Evolutionary conservation across 2,888 invertebrate species (phyloP).

Genomic region (Caenorhabditis auriculariae): DNA sequence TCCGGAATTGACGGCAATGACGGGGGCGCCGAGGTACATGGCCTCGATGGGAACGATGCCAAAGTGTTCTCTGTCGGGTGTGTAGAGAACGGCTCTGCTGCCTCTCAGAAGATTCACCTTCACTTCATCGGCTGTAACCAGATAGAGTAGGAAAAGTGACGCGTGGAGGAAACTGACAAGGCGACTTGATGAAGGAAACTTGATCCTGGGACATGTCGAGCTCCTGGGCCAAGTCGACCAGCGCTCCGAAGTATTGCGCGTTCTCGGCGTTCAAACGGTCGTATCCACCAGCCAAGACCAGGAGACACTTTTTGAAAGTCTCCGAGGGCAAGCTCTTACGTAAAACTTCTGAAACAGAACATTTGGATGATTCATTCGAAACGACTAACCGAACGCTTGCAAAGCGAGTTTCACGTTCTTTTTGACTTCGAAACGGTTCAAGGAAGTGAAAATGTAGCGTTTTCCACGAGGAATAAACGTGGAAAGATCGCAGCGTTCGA

Average conservation of each 20-base stretch:
- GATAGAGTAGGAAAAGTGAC: constrained; percentile 4
- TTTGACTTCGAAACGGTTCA: constrained; percentile 95
- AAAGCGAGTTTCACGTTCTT: constrained; percentile 89
- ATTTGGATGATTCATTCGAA: neutral
- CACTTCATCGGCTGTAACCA: constrained; percentile 72
- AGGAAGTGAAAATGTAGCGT: constrained; percentile 80
- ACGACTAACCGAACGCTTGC: constrained; percentile 73
- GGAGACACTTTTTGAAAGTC: constrained; percentile 69
- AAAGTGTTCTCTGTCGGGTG: constrained; percentile 95
- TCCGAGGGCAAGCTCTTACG: constrained; percentile 16
- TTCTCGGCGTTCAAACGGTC: constrained; percentile 86
- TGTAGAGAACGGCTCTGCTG: constrained; percentile 84
- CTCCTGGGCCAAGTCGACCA: constrained; percentile 73
- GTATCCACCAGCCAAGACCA: constrained; percentile 94
- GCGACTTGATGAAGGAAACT: constrained; percentile 63
- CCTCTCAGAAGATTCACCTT: constrained; percentile 81
- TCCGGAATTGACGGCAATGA: constrained; percentile 90
- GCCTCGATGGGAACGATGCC: constrained; percentile 98
- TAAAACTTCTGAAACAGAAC: constrained; percentile 40
- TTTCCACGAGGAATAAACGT: no score
- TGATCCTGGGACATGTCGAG: constrained; percentile 62
- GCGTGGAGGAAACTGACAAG: constrained; percentile 32
- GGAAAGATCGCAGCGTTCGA: constrained; percentile 8
- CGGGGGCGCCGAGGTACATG: constrained; percentile 89
- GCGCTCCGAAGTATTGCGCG: constrained; percentile 77